Evolutionary conservation across 1,140 invertebrate genomes (phyloP).

Genomic region (Calosoma granatense): DNA sequence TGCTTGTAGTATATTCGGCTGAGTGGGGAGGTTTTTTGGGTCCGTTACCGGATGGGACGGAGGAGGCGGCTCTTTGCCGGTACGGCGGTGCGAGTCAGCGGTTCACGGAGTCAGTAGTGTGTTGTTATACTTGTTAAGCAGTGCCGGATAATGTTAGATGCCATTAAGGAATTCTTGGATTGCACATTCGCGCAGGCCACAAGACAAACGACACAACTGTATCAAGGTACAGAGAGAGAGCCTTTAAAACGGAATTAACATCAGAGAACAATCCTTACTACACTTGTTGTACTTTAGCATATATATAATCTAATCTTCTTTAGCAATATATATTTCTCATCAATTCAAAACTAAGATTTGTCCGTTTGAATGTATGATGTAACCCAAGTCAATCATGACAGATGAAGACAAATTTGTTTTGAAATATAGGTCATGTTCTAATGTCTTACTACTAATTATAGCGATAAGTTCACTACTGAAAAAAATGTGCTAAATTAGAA

Average conservation of each 20-base stretch:
- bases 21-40: too few species aligned
- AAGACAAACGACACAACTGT: constrained; percentile 11
- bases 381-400: too few species aligned
- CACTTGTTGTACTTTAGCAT: background rate
- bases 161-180: constrained; percentile 22
- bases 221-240: constrained; percentile 13
- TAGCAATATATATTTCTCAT: too few species aligned
- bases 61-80: background rate
- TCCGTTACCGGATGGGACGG: too few species aligned
- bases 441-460: too few species aligned
- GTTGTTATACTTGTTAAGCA: background rate
- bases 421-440: too few species aligned
- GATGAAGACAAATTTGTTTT: too few species aligned
- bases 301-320: background rate
- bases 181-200: constrained; percentile 20
- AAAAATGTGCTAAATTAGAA: too few species aligned
- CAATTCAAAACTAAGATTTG: too few species aligned
- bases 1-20: too few species aligned
- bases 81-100: background rate
- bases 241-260: constrained; percentile 12
- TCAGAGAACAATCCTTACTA: background rate
- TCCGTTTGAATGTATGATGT: too few species aligned
- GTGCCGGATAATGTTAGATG: constrained; percentile 26
- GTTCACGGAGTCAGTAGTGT: background rate
- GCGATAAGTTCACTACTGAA: too few species aligned